phyloP scores from a whole-genome alignment of 2,797 vertebrate species.

The Tinamus major region DNA sequence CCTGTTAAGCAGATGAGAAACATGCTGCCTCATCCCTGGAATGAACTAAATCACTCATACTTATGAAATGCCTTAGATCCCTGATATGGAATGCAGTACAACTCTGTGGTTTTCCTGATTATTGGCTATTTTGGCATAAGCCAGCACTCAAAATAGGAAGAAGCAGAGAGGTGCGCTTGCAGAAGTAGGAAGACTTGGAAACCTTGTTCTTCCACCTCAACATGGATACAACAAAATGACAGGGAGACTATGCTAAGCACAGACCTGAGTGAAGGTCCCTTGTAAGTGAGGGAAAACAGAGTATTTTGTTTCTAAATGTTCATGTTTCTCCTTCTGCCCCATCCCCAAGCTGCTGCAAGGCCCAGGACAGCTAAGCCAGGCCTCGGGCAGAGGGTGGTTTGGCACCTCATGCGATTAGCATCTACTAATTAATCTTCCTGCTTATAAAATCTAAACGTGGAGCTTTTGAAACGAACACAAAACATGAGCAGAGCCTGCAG shows the following conservation, averaged over 20 bases:
- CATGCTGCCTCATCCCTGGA: too few species aligned
- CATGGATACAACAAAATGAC: background rate
- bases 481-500: background rate
- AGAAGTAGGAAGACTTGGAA: background rate
- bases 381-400: too few species aligned
- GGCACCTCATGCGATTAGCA: too few species aligned
- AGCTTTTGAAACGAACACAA: background rate
- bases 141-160: rapidly evolving
- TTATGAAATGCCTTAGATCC: background rate
- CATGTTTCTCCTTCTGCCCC: too few species aligned
- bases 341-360: too few species aligned
- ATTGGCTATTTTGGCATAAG: rapidly evolving
- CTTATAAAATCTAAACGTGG: background rate
- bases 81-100: background rate
- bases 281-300: background rate
- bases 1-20: background rate
- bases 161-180: background rate
- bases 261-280: background rate
- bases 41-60: background rate
- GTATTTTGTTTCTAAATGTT: background rate
- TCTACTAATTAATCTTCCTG: too few species aligned
- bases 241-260: background rate
- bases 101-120: background rate
- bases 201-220: background rate
- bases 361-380: too few species aligned